Evolutionary conservation across 2,113 vertebrate species (phyloP), one percentile per base, ranked within the genome.

Genomic region (Columba janthina): DNA sequence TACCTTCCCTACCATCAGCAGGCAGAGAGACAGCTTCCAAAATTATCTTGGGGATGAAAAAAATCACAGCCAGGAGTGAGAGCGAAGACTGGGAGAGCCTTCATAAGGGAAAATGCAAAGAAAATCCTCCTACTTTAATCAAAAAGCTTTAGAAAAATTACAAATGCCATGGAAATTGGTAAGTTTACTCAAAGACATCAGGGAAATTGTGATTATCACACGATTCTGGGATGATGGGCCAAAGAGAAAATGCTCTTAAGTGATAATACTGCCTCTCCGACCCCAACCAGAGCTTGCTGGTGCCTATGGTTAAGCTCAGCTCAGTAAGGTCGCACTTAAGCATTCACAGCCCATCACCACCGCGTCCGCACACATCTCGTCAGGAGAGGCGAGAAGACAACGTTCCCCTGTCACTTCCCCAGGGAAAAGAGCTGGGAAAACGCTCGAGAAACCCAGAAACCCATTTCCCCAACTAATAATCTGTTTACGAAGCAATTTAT

Each of bases 91-190:
- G 51, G 5, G 24, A 78, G 10, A 58, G 28, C 12, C 24, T 66
- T 64, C 8, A 0, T 3, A 22, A 44, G 25, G 18, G 19, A 2
- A 48, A 70, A 75, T 50, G 0, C 5, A 26, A 4, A 25, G 20
- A 40, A 69, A 81, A n/a, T 2, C 16, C 7, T 46, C 51, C 56
- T 11, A 4, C 5, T 65, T 32, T 14, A 44, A 16, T 17, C 14
- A 14, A 54, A 31, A 25, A 24, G 26, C 5, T 7, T 4, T 5
- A 36, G 10, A 15, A n/a, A 56, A 42, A 26, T 7, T 2, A 67
- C 42, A 75, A 78, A 72, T 85, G 40, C 13, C 29, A 22, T 28
- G 3, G 5, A 73, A 84, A 80, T 3, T n/a, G 18, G 8, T 2
- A 13, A 56, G 26, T 74, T 90, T 42, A 28, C 31, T 24, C 62